These are phyloP conservation scores for Eolophus roseicapilla DNA, from an alignment of 2,113 vertebrate species.

Conservation along the genomic window DNA sequence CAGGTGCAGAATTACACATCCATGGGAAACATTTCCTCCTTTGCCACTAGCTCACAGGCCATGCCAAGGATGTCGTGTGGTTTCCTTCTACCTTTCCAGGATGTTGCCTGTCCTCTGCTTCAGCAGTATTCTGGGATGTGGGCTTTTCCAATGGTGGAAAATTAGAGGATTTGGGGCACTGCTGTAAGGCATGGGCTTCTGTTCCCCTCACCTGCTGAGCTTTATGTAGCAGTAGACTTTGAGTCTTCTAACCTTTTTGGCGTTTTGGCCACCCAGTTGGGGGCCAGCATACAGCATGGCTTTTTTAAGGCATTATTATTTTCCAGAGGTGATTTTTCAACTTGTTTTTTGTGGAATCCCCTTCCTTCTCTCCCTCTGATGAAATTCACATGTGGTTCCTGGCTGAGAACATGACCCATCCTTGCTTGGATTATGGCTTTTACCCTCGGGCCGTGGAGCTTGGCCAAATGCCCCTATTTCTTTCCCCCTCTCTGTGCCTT, in stretches of 20 bases:
- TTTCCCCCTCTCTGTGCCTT: not conserved
- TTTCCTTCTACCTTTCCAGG: not conserved
- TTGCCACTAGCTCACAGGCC: fast-evolving
- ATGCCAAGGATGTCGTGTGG: fast-evolving
- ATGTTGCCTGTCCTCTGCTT: fast-evolving
- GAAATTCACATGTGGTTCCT: not conserved
- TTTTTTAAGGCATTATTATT: not conserved
- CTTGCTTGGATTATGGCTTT: not conserved
- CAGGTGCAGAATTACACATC: not conserved
- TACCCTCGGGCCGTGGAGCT: fast-evolving
- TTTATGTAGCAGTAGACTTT: fast-evolving
- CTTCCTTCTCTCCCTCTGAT: not conserved
- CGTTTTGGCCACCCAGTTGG: fast-evolving
- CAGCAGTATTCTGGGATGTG: not conserved
- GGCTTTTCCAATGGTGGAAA: not conserved
- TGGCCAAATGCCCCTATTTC: fast-evolving
- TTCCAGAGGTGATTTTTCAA: fast-evolving
- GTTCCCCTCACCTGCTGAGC: not conserved
- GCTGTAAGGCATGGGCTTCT: fast-evolving
- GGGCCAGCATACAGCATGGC: fast-evolving
- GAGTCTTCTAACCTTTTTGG: not conserved
- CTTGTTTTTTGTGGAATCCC: fast-evolving
- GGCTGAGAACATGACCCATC: not conserved
- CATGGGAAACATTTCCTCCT: fast-evolving
- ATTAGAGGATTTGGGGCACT: not conserved